Evolutionary conservation across 2,797 vertebrate genomes (phyloP).

Genomic region (Oreochromis mossambicus): DNA sequence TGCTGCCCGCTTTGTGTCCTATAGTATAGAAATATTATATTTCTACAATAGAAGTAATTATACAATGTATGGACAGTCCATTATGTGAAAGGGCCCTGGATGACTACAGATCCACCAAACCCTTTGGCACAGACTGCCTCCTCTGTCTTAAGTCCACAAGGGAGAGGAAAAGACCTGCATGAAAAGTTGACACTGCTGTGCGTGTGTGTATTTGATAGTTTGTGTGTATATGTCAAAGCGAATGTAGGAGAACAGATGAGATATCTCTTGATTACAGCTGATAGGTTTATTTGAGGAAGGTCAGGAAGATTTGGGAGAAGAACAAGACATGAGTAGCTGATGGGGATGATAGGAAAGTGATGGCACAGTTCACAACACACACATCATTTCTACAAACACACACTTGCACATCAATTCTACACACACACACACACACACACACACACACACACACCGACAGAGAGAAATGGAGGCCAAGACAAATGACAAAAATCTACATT

Average conservation of each 20-base stretch:
- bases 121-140: constrained; percentile 4
- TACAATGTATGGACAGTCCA: not conserved
- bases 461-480: not conserved
- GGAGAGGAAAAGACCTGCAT: constrained; percentile 41
- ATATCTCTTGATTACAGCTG: constrained; percentile 66
- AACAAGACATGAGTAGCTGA: constrained; percentile 58
- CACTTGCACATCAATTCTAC: not conserved
- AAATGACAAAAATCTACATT: not conserved
- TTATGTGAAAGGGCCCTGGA: not conserved
- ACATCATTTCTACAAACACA: not conserved
- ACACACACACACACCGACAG: not conserved
- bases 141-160: constrained; percentile 22
- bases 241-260: constrained; percentile 48
- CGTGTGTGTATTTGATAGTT: not conserved
- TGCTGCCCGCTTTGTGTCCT: not conserved
- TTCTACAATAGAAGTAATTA: not conserved
- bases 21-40: not conserved
- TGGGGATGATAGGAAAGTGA: constrained; percentile 48
- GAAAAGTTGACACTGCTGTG: constrained; percentile 18
- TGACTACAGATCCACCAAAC: constrained; percentile 6
- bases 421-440: not conserved
- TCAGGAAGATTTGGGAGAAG: constrained; percentile 59
- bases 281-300: constrained; percentile 72
- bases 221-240: constrained; percentile 50
- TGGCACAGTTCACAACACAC: not conserved